phyloP scores from a whole-genome alignment of 2,113 vertebrate genomes.

The Aspidoscelis tigris region DNA sequence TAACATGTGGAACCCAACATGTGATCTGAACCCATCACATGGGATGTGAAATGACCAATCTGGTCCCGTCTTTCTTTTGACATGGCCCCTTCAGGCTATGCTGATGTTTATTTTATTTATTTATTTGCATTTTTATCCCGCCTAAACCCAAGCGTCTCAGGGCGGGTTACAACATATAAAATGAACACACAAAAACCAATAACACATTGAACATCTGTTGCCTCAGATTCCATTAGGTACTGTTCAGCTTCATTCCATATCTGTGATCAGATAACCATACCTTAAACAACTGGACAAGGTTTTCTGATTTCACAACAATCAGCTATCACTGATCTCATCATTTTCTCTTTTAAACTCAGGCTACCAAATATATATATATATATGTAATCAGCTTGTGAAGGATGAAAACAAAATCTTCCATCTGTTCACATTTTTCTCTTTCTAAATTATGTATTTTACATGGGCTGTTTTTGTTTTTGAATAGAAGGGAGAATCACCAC shows the following conservation, averaged over 20 bases:
- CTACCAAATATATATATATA: conserved; percentile 32
- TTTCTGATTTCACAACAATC: conserved; percentile 60
- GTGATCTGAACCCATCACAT: too few relatives aligned
- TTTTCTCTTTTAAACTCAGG: conserved; percentile 70
- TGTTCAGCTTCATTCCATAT: conserved; percentile 37
- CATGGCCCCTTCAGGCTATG: too few relatives aligned
- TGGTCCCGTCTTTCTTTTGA: too few relatives aligned
- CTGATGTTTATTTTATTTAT: too few relatives aligned
- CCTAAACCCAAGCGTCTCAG: too few relatives aligned
- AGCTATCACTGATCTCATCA: conserved; percentile 61
- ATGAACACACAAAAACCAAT: too few relatives aligned
- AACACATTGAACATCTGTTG: too few relatives aligned
- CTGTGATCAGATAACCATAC: conserved; percentile 57
- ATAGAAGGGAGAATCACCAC: conserved; percentile 12
- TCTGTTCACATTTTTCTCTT: conserved; percentile 69
- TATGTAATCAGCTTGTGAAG: conserved; percentile 66
- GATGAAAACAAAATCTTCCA: conserved; percentile 69
- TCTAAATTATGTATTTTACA: conserved; percentile 32
- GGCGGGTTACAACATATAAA: too few relatives aligned
- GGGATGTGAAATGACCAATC: too few relatives aligned
- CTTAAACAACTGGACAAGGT: conserved; percentile 63
- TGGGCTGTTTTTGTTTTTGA: neutral
- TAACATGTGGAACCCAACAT: too few relatives aligned
- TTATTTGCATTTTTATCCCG: too few relatives aligned
- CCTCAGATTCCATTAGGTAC: conserved; percentile 41